Evolutionary conservation across 2,888 invertebrate genomes (phyloP), one percentile per base, ranked within the genome.

Genomic region (Nebria salina): DNA sequence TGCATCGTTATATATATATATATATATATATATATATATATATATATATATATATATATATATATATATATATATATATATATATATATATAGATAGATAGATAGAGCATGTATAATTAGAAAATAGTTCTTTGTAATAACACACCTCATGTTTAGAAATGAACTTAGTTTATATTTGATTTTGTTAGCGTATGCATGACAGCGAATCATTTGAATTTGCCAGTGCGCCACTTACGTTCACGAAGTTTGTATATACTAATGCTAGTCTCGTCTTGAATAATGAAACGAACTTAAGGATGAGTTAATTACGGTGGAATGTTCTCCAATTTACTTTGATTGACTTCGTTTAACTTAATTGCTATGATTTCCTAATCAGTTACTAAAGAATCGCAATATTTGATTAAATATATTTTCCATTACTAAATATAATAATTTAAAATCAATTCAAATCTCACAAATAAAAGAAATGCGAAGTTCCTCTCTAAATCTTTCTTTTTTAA

Each of bases 231-330:
- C 54, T 54, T 54, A 54, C 54, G 54, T 54, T 11, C 8, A 54
- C 15, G n/a, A 70, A 76, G 68, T 76, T 76, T 76, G 65, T 9
- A 42, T 68, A 41, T 68, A 54, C 54, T 54, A 54, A 54, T 54
- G 54, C 54, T 34, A 34, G 34, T 4, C 76, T 68, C 70, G 76
- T 76, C 76, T n/a, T 76, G 76, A 76, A 76, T 76, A 76, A 76
- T 76, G 76, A 70, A 76, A 76, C 76, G 76, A 76, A 76, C 54
- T 68, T 70, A 77, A 77, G 72, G 70, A 77, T 77, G 72, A 72
- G 72, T 77, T 77, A 72, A 77, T 77, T 77, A 72, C 64, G 72
- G 72, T 72, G 43, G 72, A 77, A 72, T 77, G 72, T 77, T 77
- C 54, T 54, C 54, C 72, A 72, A 77, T 64, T 72, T 77, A 72